Conservation (phyloP, 2,888 invertebrate genomes). For the Hirtodrosophila cameraria region DNA sequence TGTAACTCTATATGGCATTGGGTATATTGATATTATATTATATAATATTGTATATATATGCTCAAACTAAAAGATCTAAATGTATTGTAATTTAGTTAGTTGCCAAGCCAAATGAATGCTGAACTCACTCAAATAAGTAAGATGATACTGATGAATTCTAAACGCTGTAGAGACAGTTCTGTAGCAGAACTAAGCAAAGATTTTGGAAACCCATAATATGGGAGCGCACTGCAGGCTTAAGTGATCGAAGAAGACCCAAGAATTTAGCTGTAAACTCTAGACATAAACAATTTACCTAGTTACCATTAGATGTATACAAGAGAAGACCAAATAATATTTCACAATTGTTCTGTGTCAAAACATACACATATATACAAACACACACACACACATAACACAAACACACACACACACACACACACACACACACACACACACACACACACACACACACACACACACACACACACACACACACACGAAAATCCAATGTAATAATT, state of each 20-base stretch:
- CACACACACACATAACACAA: conserved; percentile 7
- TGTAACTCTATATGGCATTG: conserved; percentile 31
- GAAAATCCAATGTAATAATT: conserved; percentile 53
- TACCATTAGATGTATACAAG: conserved; percentile 73
- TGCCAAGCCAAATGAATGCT: conserved; percentile 64
- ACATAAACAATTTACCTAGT: conserved; percentile 51
- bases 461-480: conserved; percentile 7
- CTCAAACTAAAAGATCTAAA: conserved; percentile 55
- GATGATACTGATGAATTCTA: conserved; percentile 51
- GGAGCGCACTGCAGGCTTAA: conserved; percentile 65
- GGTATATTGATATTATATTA: conserved; percentile 41
- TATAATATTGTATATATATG: conserved; percentile 26
- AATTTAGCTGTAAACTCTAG: conserved; percentile 64
- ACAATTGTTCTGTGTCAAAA: conserved; percentile 59
- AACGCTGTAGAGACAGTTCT: conserved; percentile 58
- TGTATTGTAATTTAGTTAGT: conserved; percentile 64
- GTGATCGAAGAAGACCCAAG: conserved; percentile 52
- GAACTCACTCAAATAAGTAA: conserved; percentile 35
- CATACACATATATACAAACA: conserved; percentile 8
- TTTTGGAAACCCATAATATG: conserved; percentile 71
- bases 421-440: conserved; percentile 2
- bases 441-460: conserved; percentile 10
- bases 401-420: conserved; percentile 27
- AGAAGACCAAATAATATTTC: conserved; percentile 73
- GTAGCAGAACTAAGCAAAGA: conserved; percentile 70